Base-by-base conservation (phyloP, 1,140 invertebrate genomes). In the Gryllus bimaculatus region DNA sequence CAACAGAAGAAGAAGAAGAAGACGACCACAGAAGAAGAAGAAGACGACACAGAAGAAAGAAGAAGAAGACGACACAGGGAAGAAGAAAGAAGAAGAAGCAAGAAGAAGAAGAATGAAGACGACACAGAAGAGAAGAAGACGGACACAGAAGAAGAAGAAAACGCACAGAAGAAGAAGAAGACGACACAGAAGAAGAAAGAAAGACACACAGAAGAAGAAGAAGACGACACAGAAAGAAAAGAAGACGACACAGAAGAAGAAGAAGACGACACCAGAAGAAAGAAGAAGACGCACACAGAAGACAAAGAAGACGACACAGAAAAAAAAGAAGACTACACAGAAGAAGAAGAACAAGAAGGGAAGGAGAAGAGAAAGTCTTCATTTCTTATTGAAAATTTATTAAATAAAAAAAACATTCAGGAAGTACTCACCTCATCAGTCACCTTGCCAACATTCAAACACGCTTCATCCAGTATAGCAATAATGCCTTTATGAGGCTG, bases 401-500 rank as follows among this genome's bases (percentile, higher is more conserved):
- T 13, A 39, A 75, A 39, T n/a, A 39, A 75, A 10, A 8, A 8
- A 75, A 48, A 78, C 6, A 21, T 7, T 47, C 26, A 0, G 77
- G n/a, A 15, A 39, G 1, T 13, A 15, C 47, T 47, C 83, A 91
- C 90, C 85, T 93, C 91, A 85, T 98, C 96, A 4, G 94, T 94
- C 47, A 98, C 92, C 88, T 96, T 96, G 77, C 96, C 96, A 54
- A 98, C 96, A 83, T 94, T 97, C 8, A 98, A 89, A 81, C 96
- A 98, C 39, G 96, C 97, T 86, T 98, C 96, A 85, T 98, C 96
- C 89, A 98, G 91, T 81, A 98, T 96, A 75, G 96, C 91, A 82
- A 98, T 91, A 74, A 98, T 92, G 80, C 96, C 96, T 86, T 95
- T 94, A 85, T 95, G 95, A 49, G 91, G 90, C 82, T 94, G 91